Evolutionary conservation across 2,888 invertebrate species (phyloP), one percentile per base, ranked within the genome.

Genomic region (Yponomeuta evonymella): DNA sequence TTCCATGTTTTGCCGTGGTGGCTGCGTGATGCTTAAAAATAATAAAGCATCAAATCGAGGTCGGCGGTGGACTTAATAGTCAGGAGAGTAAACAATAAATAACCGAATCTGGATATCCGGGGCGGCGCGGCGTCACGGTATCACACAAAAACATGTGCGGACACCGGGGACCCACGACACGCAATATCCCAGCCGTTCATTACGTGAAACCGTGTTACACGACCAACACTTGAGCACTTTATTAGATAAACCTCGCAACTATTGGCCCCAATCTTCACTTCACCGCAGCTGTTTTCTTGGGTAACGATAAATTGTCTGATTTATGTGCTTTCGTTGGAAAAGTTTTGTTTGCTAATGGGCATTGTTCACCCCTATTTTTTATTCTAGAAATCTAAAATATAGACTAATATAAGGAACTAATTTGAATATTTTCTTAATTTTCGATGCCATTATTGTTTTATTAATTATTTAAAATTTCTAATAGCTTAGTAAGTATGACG

Each of bases 21-120:
- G 36, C 29, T 66, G 23, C 51, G 51, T 58, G 51, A 58, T 58
- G 15, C 15, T 30, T 66, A 48, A 48, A 48, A 48, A 48, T 43
- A 67, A 67, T n/a, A 48, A 11, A 48, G 9, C 48, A 29, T 9
- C 6, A 48, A 23, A 68, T 48, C 23, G 23, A 68, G 68, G 48
- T 29, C 68, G 68, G 6, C 48, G 23, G 48, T 15, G 48, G n/a
- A 48, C 65, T 30, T 65, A 29, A 30, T 65, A 65, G 48, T 48
- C 12, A 48, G 64, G 69, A 15, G 48, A 70, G 69, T 75, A 36
- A 51, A 79, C 80, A 79, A 83, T 85, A 86, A 87, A 86, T 85
- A 80, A 82, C 76, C 71, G 73, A 77, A 79, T 76, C 76, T 78
- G 75, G 81, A 78, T 82, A 82, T 85, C 83, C 81, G 78, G 70